Base-by-base conservation (phyloP, 1,140 invertebrate species). In the Diorhabda elongata region DNA sequence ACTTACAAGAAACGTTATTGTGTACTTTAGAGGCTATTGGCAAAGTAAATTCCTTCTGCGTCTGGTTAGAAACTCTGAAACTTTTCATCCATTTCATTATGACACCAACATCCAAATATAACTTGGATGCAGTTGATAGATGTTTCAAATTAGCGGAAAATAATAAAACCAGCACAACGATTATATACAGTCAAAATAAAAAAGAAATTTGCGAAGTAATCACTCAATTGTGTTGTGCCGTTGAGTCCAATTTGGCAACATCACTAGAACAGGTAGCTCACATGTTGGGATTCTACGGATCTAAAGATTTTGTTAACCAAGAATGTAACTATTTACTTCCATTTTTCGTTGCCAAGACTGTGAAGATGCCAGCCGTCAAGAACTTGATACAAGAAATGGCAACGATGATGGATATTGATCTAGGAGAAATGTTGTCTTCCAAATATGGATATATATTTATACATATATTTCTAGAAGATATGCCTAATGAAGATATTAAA, bases 101-200 rank as follows among this genome's bases (percentile, higher is more conserved):
- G 76, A 83, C 89, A 75, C 84, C 86, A 2, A 85, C 84, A 44
- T 88, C 88, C 5, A 83, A 84, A 60, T 81, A 90, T n/a, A 83
- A 84, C 2, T 83, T 84, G 56, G 87, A 89, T 73, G 87, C 85
- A 2, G 80, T 85, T 0, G 82, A 88, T 52, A 87, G 83, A 73
- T 82, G 87, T 3, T 82, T 83, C 67, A 85, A 88, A 75, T 80
- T 91, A 58, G 88, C 89, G 42, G 80, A 84, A 61, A 80, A 75
- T 43, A 84, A 88, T 41, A 81, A 82, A 0, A 79, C 85, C 42
- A 85, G 86, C 9, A 85, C 87, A 3, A 86, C 88, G 41, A 79
- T 85, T 60, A 80, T 92, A 42, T 91, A 89, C 74, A 84, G 85
- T 69, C 85, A 87, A 79, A 90, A 91, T 75, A 88, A 87, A 73